Conservation (phyloP, 2,113 vertebrate genomes). For the Takifugu flavidus region DNA sequence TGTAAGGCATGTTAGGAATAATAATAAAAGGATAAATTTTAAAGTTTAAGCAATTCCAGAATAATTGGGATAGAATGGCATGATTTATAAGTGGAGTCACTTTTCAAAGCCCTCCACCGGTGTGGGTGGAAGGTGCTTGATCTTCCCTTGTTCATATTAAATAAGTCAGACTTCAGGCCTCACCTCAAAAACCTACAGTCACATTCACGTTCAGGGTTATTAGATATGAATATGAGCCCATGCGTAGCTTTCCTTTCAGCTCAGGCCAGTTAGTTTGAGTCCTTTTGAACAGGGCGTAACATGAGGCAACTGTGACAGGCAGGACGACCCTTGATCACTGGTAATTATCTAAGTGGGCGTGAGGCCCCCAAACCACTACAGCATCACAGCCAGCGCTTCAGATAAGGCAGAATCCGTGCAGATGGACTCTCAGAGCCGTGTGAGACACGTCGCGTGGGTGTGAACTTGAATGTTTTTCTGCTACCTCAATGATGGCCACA, state of each 20-base stretch:
- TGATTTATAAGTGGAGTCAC: constrained; percentile 44
- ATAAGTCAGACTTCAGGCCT: constrained; percentile 65
- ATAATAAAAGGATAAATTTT: background rate
- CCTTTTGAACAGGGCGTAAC: constrained; percentile 71
- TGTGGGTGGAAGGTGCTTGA: constrained; percentile 62
- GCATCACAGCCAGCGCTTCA: constrained; percentile 32
- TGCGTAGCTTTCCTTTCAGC: constrained; percentile 66
- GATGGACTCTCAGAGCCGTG: constrained; percentile 21
- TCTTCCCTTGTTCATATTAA: constrained; percentile 69
- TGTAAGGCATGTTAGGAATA: background rate
- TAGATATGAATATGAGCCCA: constrained; percentile 61
- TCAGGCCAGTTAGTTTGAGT: constrained; percentile 69
- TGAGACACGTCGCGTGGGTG: constrained; percentile 6
- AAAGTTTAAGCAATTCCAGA: constrained; percentile 3
- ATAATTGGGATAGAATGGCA: constrained; percentile 12
- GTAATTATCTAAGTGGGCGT: constrained; percentile 71
- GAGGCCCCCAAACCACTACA: constrained; percentile 65
- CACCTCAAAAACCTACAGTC: constrained; percentile 56
- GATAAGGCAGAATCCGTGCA: constrained; percentile 26
- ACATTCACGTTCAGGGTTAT: constrained; percentile 47
- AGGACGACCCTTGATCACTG: constrained; percentile 73
- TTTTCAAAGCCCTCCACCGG: constrained; percentile 47
- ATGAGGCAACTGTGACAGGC: constrained; percentile 66
- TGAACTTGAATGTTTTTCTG: constrained; percentile 10
- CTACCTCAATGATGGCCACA: constrained; percentile 1